Evolutionary conservation across 2,888 invertebrate species (phyloP).

Genomic region (Cephus spinipes): DNA sequence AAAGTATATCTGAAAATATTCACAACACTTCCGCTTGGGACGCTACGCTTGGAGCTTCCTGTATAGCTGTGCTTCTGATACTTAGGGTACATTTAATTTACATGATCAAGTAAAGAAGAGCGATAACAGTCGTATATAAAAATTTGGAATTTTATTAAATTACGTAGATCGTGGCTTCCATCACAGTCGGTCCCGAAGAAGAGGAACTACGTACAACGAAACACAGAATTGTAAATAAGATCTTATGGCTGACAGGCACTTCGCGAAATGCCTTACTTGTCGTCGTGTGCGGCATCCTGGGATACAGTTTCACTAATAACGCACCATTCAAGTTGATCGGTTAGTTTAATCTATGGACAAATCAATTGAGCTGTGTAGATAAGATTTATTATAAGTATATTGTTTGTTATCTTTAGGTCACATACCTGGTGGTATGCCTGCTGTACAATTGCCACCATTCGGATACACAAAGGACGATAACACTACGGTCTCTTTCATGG

Average conservation of each 20-base stretch:
- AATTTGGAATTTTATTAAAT: conserved; percentile 14
- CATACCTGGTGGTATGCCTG: conserved; percentile 82
- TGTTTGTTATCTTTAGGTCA: conserved; percentile 67
- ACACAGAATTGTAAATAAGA: conserved; percentile 74
- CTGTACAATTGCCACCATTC: conserved; percentile 76
- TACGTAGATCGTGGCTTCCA: conserved; percentile 74
- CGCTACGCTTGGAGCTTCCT: conserved; percentile 78
- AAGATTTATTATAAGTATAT: background rate
- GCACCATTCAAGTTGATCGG: conserved; percentile 80
- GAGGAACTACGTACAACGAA: conserved; percentile 69
- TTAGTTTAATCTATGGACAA: conserved; percentile 48
- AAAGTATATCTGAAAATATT: conserved; percentile 77
- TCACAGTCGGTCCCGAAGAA: conserved; percentile 72
- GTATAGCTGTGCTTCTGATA: conserved; percentile 80
- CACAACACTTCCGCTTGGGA: conserved; percentile 78
- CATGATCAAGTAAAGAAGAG: background rate
- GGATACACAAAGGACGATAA: conserved; percentile 73
- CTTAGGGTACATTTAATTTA: conserved; percentile 74
- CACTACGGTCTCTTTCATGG: conserved; percentile 72
- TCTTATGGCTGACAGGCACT: conserved; percentile 82
- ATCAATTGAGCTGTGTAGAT: background rate
- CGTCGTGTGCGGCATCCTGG: conserved; percentile 78
- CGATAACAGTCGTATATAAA: conserved; percentile 5
- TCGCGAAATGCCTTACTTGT: conserved; percentile 88
- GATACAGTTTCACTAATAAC: conserved; percentile 72